phyloP scores from a whole-genome alignment of 2,888 invertebrate species.

The Kuschelorhynchus macadamiae region DNA sequence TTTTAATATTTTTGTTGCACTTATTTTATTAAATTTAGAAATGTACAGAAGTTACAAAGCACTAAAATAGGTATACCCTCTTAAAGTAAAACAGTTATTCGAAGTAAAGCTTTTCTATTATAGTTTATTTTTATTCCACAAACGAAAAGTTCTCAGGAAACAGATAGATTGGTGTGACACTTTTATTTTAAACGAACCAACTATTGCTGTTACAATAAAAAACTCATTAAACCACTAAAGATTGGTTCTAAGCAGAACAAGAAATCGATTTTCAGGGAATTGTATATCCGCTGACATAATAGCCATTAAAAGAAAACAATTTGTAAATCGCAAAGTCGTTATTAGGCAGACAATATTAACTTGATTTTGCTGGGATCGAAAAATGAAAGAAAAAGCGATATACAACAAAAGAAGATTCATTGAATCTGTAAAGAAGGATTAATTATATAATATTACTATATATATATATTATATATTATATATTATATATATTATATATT shows the following conservation, averaged over 20 bases:
- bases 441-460: too few species aligned
- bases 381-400: too few species aligned
- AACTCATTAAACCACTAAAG: constrained; percentile 12
- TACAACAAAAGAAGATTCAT: too few species aligned
- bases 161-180: constrained; percentile 4
- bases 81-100: constrained; percentile 15
- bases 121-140: not conserved
- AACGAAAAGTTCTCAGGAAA: constrained; percentile 10
- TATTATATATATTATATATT: too few species aligned
- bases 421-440: too few species aligned
- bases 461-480: too few species aligned
- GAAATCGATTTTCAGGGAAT: constrained; percentile 6
- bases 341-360: too few species aligned
- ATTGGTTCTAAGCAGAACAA: not conserved
- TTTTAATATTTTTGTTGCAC: too few species aligned
- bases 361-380: too few species aligned
- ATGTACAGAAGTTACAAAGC: not conserved
- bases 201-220: constrained; percentile 11
- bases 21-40: too few species aligned
- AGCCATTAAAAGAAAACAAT: too few species aligned
- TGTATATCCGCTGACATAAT: not conserved
- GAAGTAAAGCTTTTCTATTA: not conserved
- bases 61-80: constrained; percentile 4
- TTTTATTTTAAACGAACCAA: constrained; percentile 7
- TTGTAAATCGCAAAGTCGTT: too few species aligned